Evolutionary conservation across 2,797 vertebrate genomes (phyloP), one percentile per base, ranked within the genome.

Genomic region (Macroramphosus scolopax): DNA sequence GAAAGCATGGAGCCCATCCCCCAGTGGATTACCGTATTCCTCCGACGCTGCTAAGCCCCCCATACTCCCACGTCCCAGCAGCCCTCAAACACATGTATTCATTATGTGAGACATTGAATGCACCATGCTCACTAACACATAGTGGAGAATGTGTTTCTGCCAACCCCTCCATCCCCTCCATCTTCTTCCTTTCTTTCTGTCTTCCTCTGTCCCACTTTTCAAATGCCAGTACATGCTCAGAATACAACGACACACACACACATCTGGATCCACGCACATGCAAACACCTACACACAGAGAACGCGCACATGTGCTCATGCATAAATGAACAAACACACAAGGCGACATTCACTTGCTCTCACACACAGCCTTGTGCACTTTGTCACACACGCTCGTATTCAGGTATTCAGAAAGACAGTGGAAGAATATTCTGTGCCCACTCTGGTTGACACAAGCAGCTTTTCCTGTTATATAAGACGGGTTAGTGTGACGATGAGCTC

Each of bases 21-120:
- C 82, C 83, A 66, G 71, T 77, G 82, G 82, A 87, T 88, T 82
- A 87, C n/a, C n/a, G n/a, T n/a, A n/a, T 78, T 82, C 68, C 68
- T 84, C 69, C 70, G 42, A 65, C 74, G 74, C 63, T 67, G 67
- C 73, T 85, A 82, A 83, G 39, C 82, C 79, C n/a, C 75, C 78
- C 71, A 32, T 76, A 84, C 84, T 79, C 81, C 70, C 79, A 84
- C 78, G 38, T 68, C 70, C 68, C 69, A 42, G 62, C 64, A 41
- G 66, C 59, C 53, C 66, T 72, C 49, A 79, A 75, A 84, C 77
- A 80, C 80, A 78, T 67, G 63, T 77, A 61, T 78, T 77, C 80
- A 84, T 79, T 73, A 77, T 73, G 64, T 73, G 54, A 72, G 57
- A 72, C 68, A 43, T 6, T 63, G 39, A 73, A 81, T 63, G 64